These are phyloP conservation scores for Rhinogobius similis DNA, from an alignment of 2,113 vertebrate species.

Conservation along the genomic window DNA sequence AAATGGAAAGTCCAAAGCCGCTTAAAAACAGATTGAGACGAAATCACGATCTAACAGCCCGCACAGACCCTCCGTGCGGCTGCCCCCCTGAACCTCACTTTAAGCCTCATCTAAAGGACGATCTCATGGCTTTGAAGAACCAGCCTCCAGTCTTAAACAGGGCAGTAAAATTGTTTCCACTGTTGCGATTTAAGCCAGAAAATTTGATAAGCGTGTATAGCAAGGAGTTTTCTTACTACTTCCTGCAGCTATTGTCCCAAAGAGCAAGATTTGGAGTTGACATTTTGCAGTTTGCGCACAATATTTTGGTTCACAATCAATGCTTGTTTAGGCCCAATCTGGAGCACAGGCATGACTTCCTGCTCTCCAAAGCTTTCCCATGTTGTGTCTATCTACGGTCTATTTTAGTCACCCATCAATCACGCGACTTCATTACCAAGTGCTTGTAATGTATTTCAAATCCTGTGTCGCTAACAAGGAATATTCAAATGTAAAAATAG, in stretches of 20 bases:
- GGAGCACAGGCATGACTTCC: slow-evolving; percentile 50
- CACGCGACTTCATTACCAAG: slow-evolving; percentile 21
- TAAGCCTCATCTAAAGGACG: slow-evolving; percentile 45
- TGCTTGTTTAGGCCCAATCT: slow-evolving; percentile 49
- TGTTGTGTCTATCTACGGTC: slow-evolving; percentile 41
- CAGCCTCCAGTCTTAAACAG: slow-evolving; percentile 38
- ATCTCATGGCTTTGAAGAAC: slow-evolving; percentile 49
- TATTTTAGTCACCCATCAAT: slow-evolving; percentile 46
- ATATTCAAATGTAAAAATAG: neutral
- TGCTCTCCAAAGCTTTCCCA: slow-evolving; percentile 20
- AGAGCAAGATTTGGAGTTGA: slow-evolving; percentile 29
- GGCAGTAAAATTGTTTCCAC: slow-evolving; percentile 61
- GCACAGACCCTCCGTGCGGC: slow-evolving; percentile 50
- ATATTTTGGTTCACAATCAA: slow-evolving; percentile 1
- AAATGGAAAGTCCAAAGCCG: slow-evolving; percentile 19
- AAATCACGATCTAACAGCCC: slow-evolving; percentile 47
- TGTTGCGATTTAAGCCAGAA: slow-evolving; percentile 51
- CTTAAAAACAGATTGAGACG: slow-evolving; percentile 33
- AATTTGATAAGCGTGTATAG: slow-evolving; percentile 21
- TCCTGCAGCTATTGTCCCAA: slow-evolving; percentile 66
- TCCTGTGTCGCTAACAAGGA: slow-evolving; percentile 17
- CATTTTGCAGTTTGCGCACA: neutral
- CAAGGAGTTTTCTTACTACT: slow-evolving; percentile 40
- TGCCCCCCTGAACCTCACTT: slow-evolving; percentile 41
- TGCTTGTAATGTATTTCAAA: slow-evolving; percentile 26